Base-by-base conservation (phyloP, 37 sponge, comb jelly and placozoan species). In the Agelas oroides region DNA sequence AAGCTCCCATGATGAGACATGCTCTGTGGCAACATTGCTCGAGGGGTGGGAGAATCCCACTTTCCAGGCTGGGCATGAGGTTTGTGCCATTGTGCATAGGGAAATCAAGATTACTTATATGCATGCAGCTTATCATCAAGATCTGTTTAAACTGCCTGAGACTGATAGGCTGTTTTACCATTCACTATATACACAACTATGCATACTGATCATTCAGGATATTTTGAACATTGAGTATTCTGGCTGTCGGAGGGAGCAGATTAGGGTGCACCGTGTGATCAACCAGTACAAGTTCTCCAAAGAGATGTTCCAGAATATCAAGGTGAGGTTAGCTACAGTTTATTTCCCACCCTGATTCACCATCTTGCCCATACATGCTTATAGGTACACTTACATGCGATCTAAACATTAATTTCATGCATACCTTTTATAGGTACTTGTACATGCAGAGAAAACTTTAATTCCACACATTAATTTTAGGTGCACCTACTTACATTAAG, bases 201-300 rank as follows among this genome's bases (percentile, higher is more conserved):
- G n/a, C n/a, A n/a, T n/a, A n/a, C n/a, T n/a, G n/a, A n/a, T 53
- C 17, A 53, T 46, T 3, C 24, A 82, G 83, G 59, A 66, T 60
- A 21, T 80, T 62, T 17, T 24, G 17, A 62, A 55, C 56, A 41
- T 72, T 33, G 52, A 73, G 17, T 6, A 21, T 30, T 15, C 78
- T 34, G 53, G 27, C 13, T n/a, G 46, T n/a, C 2, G 14, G 15
- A 40, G 39, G 18, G 57, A 37, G 8, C 71, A 76, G 15, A 46
- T 62, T 21, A 85, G 67, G 52, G 60, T 86, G 30, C 89, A 89
- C 35, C 71, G 39, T 58, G 53, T 81, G 21, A 41, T 89, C 24
- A 70, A 77, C 65, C 52, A 81, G 1, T 84, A 71, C 77, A 92
- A 87, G 62, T 96, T 96, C 75, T 77, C 86, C 41, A 89, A 87